Percentiles rank a stretch among this genome's conserved stretches.
phyloP scores from a whole-genome alignment of 2,888 invertebrate species.

The Drosophila nigricruria region DNA sequence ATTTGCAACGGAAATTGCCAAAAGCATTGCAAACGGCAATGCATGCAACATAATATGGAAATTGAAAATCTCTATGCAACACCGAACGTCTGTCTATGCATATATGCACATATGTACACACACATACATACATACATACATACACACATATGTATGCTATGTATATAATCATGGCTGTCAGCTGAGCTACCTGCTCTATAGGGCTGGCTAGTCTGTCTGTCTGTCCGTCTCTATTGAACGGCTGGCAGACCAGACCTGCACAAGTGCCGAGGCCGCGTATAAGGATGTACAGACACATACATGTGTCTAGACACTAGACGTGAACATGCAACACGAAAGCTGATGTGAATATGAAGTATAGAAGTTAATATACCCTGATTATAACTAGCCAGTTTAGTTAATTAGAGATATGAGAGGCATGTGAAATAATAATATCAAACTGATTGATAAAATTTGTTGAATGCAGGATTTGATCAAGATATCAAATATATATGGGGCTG shows the following conservation, averaged over 20 bases:
- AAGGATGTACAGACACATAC: slow-evolving; percentile 2
- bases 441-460: not conserved
- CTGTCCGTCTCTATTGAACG: slow-evolving; percentile 14
- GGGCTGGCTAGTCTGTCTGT: not conserved
- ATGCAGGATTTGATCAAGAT: not conserved
- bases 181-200: not conserved
- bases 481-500: not conserved
- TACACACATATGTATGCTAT: no score
- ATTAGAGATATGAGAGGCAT: not conserved
- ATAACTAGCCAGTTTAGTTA: not conserved
- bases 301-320: not conserved
- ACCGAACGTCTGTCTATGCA: slow-evolving; percentile 3
- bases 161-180: slow-evolving; percentile 5
- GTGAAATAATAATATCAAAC: not conserved
- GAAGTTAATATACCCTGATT: not conserved
- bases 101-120: not conserved
- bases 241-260: slow-evolving; percentile 9
- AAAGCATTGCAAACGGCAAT: slow-evolving; percentile 42
- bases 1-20: slow-evolving; percentile 64
- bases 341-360: not conserved
- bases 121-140: not conserved
- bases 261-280: slow-evolving; percentile 1
- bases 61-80: slow-evolving; percentile 61
- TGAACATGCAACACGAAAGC: not conserved
- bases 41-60: slow-evolving; percentile 55